Percentiles rank a stretch among this genome's conserved stretches.
These are phyloP conservation scores for Sebastes variabilis DNA, from an alignment of 2,797 vertebrate species.

Conservation along the genomic window DNA sequence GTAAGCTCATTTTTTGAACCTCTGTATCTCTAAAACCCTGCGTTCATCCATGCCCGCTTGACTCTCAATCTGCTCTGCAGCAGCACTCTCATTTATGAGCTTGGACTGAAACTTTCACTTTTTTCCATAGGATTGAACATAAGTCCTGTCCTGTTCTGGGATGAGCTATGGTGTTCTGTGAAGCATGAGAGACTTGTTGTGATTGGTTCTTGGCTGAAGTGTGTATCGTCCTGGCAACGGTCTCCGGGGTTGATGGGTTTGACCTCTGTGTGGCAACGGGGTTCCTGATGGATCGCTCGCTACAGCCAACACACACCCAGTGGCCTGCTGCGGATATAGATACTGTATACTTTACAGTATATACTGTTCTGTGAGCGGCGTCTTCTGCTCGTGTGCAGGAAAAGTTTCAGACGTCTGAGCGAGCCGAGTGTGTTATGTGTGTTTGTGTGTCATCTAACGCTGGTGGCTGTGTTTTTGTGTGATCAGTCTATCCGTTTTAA, in stretches of 20 bases:
- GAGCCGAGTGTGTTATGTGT: background rate
- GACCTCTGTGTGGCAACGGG: slow-evolving; percentile 72
- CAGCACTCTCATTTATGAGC: background rate
- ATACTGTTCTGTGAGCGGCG: slow-evolving; percentile 1
- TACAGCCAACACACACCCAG: slow-evolving; percentile 50
- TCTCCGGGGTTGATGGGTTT: slow-evolving; percentile 77
- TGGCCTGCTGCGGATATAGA: slow-evolving; percentile 40
- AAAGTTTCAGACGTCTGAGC: background rate
- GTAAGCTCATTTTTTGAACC: no score
- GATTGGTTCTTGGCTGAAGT: slow-evolving; percentile 69
- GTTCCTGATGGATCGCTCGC: slow-evolving; percentile 73
- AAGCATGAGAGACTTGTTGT: slow-evolving; percentile 42
- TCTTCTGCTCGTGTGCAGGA: slow-evolving; percentile 17
- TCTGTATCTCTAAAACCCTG: background rate
- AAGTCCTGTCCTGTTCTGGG: slow-evolving; percentile 15
- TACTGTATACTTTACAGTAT: slow-evolving; percentile 12
- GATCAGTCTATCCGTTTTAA: background rate
- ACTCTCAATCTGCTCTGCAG: background rate
- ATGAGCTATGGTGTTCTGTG: slow-evolving; percentile 47
- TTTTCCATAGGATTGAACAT: background rate
- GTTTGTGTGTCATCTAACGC: background rate
- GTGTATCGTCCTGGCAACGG: slow-evolving; percentile 63
- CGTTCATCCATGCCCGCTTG: accelerated
- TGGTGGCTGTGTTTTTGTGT: slow-evolving; percentile 7
- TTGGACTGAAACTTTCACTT: slow-evolving; percentile 3